Evolutionary conservation across 2,888 invertebrate species (phyloP).

Genomic region (Cyclophora albipunctata): DNA sequence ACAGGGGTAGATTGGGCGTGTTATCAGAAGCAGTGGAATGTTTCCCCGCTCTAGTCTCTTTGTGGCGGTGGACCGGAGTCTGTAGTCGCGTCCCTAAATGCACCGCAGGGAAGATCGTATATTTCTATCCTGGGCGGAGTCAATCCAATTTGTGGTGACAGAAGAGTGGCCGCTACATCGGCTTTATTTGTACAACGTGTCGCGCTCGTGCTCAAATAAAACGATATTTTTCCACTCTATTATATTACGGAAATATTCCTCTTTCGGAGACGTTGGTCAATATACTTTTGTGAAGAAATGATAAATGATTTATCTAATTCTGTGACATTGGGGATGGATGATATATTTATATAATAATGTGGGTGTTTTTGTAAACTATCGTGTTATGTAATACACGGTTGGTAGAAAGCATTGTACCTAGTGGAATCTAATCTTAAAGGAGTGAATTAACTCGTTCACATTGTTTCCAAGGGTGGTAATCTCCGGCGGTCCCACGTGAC

Average conservation of each 20-base stretch:
- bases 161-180: constrained; percentile 41
- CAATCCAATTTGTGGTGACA: constrained; percentile 59
- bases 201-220: constrained; percentile 26
- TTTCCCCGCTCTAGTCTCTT: background rate
- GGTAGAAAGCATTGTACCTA: too few species aligned
- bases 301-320: too few species aligned
- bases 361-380: too few species aligned
- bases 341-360: too few species aligned
- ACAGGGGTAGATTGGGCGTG: background rate
- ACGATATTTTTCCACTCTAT: constrained; percentile 26
- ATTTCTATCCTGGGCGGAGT: constrained; percentile 42
- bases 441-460: too few species aligned
- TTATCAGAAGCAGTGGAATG: constrained; percentile 1
- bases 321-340: too few species aligned
- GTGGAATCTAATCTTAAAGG: too few species aligned
- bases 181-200: constrained; percentile 51
- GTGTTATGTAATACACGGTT: too few species aligned
- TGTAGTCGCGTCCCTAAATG: constrained; percentile 23
- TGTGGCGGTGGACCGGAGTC: background rate
- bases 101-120: constrained; percentile 33
- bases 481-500: too few species aligned
- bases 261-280: background rate
- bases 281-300: too few species aligned
- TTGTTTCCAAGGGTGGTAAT: too few species aligned
- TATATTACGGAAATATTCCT: constrained; percentile 19